Evolutionary conservation across 2,888 invertebrate species (phyloP).

Genomic region (Geophilus truncorum): DNA sequence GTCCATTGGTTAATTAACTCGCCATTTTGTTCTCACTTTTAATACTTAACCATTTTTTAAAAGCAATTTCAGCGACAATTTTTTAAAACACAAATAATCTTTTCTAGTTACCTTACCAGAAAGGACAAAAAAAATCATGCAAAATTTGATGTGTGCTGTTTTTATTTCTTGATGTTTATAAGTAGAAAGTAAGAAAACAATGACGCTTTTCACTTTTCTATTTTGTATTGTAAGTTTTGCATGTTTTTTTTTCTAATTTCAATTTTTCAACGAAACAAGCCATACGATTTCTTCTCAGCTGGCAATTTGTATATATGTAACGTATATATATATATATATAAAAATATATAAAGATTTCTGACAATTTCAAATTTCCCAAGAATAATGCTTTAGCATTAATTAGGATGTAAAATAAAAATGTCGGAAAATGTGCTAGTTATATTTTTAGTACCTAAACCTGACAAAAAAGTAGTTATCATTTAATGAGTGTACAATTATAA

Average conservation of each 20-base stretch:
- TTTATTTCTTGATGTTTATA: too few species aligned
- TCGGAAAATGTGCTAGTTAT: background rate
- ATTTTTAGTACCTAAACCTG: background rate
- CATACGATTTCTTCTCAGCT: background rate
- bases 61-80: too few species aligned
- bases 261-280: background rate
- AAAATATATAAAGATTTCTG: background rate
- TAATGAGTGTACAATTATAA: background rate
- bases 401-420: background rate
- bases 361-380: background rate
- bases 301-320: background rate
- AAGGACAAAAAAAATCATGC: too few species aligned
- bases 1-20: too few species aligned
- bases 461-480: background rate
- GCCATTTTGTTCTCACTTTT: too few species aligned
- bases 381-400: background rate
- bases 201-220: too few species aligned
- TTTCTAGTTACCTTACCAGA: too few species aligned
- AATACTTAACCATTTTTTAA: too few species aligned
- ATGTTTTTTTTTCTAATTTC: background rate
- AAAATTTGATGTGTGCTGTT: too few species aligned
- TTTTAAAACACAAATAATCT: too few species aligned
- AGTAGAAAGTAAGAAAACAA: too few species aligned
- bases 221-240: background rate
- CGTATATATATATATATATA: background rate